These are phyloP conservation scores for Labrus mixtus DNA, from an alignment of 2,113 vertebrate species.

Conservation along the genomic window DNA sequence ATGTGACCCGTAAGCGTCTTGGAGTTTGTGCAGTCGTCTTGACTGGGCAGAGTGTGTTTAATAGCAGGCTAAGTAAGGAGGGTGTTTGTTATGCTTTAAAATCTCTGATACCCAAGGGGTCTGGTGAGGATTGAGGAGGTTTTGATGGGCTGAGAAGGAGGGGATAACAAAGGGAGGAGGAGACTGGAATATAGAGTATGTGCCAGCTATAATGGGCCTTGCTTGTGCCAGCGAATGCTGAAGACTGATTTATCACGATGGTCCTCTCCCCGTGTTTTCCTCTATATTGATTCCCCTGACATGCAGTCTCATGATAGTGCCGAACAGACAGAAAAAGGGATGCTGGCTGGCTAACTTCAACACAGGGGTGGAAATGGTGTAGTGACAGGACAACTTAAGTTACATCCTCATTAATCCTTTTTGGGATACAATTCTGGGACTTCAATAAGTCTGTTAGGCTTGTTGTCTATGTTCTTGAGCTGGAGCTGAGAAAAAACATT, in stretches of 20 bases:
- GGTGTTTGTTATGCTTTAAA: conserved; percentile 37
- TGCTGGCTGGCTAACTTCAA: conserved; percentile 63
- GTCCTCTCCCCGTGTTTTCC: conserved; percentile 72
- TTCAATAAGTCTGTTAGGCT: neutral
- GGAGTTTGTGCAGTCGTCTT: conserved; percentile 48
- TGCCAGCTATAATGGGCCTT: conserved; percentile 68
- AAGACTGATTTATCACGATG: conserved; percentile 73
- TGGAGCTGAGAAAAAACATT: neutral
- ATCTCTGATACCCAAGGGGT: conserved; percentile 12
- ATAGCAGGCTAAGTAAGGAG: conserved; percentile 41
- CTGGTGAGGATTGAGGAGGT: neutral
- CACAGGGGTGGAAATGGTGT: conserved; percentile 58
- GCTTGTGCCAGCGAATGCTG: conserved; percentile 55
- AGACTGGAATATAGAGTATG: conserved; percentile 41
- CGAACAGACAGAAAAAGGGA: conserved; percentile 71
- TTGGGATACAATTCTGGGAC: conserved; percentile 21
- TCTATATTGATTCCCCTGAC: conserved; percentile 75
- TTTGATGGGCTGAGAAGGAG: conserved; percentile 26
- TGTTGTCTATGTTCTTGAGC: conserved; percentile 2
- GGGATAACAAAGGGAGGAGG: conserved; percentile 21
- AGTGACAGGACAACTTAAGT: conserved; percentile 42
- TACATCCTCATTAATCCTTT: conserved; percentile 39
- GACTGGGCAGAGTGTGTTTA: conserved; percentile 36
- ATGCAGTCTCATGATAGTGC: conserved; percentile 74
- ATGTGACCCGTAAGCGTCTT: conserved; percentile 49